A percentile compares a stretch with the other conserved stretches of the same genome.
Evolutionary conservation across 2,797 vertebrate genomes (phyloP).

Genomic region (Hybognathus amarus): DNA sequence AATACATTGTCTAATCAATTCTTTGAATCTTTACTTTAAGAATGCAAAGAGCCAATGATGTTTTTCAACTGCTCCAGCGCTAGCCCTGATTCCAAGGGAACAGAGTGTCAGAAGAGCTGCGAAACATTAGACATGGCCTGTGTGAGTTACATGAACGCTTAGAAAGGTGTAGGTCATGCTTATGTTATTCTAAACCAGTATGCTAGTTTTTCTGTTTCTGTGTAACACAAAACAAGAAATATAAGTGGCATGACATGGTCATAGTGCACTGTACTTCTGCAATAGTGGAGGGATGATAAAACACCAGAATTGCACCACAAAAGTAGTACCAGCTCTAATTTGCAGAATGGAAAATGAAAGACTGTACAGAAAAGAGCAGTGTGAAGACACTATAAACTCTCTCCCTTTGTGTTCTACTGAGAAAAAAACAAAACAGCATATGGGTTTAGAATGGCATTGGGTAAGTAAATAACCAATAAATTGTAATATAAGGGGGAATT

Average conservation of each 20-base stretch:
- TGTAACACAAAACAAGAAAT: neutral
- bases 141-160: conserved; percentile 75
- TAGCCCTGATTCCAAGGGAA: conserved; percentile 71
- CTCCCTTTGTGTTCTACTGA: neutral
- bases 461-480: too few species aligned
- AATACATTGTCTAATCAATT: neutral
- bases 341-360: neutral
- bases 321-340: neutral
- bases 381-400: neutral
- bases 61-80: conserved; percentile 81
- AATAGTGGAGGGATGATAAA: neutral
- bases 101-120: conserved; percentile 90
- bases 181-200: neutral
- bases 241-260: neutral
- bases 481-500: neutral
- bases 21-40: conserved; percentile 56
- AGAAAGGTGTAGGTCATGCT: neutral
- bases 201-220: neutral
- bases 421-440: neutral
- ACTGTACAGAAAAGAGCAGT: neutral
- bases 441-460: neutral
- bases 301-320: neutral
- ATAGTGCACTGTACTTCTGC: neutral
- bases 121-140: conserved; percentile 87
- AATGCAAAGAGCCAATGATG: conserved; percentile 81